Evolutionary conservation across 2,797 vertebrate species (phyloP), one percentile per base, ranked within the genome.

Genomic region (Sitta carolinensis): DNA sequence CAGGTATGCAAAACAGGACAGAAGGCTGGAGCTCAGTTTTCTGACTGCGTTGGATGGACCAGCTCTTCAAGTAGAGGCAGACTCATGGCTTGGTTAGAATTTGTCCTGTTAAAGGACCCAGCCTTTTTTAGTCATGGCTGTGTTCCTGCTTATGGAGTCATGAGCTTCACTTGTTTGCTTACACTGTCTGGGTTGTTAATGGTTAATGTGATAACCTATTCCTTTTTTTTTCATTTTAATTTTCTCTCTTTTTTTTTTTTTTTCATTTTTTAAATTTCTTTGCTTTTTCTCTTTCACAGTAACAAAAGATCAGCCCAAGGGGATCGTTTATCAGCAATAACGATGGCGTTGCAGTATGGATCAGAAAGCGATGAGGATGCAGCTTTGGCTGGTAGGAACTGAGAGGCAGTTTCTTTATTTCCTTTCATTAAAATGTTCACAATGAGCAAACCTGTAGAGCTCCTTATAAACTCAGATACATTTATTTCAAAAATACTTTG

Each of bases 311-410:
- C 98, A 38, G 98, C 98, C 23, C 99, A 99, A 95, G 99, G 99
- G 55, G 99, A 99, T 95, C 98, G 99, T 81, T 98, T 99, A 89
- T 99, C 99, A 73, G 98, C 99, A 68, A 99, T 99, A 96, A 99
- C 99, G 54, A 99, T 99, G 98, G 99, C 99, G 43, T 97, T 99
- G 78, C 99, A 99, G 59, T 99, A 99, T 61, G 99, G 99, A 90
- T 99, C 99, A 27, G 99, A 99, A 97, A 99, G 99, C n/a, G 99
- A 99, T 61, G 99, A 99, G 94, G 99, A 99, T 83, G 98, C 98
- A 74, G 98, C 99, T 79, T 98, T 99, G 84, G 98, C 98, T 79
- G 99, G 99, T 99, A 98, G 70, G 97, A 90, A 66, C 87, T 70
- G 73, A 62, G 43, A 73, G 52, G 12, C 74, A 15, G 20, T 74